These are phyloP conservation scores for Nothobranchius kuhntae DNA, from an alignment of 2,113 vertebrate species.

Conservation along the genomic window DNA sequence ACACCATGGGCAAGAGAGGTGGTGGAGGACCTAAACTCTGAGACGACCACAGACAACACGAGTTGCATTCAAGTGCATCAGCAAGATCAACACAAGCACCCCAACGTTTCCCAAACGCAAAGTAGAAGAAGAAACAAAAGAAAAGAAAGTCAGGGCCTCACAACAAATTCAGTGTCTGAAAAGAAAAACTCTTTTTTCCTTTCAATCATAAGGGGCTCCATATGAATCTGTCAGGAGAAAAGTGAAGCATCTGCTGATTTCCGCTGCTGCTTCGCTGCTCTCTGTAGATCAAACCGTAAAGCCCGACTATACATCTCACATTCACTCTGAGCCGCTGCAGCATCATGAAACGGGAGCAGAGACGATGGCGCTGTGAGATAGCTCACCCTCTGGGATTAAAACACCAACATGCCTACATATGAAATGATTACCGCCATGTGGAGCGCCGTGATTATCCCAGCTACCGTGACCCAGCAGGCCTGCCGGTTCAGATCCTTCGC, in stretches of 20 bases:
- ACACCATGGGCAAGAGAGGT: no score
- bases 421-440: conserved; percentile 51
- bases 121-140: no score
- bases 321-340: conserved; percentile 6
- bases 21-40: no score
- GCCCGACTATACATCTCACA: neutral
- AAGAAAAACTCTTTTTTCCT: no score
- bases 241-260: neutral
- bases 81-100: no score
- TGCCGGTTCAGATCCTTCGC: conserved; percentile 39
- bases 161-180: no score
- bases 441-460: conserved; percentile 50
- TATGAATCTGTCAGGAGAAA: no score
- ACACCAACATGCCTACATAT: conserved; percentile 24
- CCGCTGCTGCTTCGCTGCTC: neutral
- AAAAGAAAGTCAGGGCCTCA: no score
- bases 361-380: conserved; percentile 30
- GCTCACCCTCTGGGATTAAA: conserved; percentile 55
- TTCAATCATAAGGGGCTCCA: no score
- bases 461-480: conserved; percentile 39
- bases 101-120: no score
- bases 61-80: no score
- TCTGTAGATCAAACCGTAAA: conserved; percentile 1
- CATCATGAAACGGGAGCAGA: conserved; percentile 6
- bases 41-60: no score